Conservation (phyloP, 1,140 invertebrate genomes). For the Hylaeus volcanicus region DNA sequence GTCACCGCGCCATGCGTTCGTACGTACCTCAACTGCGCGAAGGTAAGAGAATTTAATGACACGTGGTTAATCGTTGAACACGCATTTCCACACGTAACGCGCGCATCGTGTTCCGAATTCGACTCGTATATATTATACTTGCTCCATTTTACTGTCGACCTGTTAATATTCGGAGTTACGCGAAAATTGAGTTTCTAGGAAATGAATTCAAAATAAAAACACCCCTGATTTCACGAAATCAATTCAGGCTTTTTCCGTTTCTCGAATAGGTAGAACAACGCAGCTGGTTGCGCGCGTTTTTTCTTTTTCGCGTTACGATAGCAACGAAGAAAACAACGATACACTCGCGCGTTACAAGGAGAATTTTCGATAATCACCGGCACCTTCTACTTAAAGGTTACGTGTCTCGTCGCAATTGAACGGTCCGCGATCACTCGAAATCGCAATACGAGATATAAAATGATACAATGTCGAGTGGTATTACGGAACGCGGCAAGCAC, state of each 20-base stretch:
- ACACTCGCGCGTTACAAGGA: neutral
- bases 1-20: neutral
- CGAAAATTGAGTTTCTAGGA: too few species aligned
- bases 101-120: too few species aligned
- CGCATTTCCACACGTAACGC: neutral
- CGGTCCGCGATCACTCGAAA: neutral
- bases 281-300: neutral
- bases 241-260: neutral
- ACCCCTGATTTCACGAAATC: neutral
- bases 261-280: neutral
- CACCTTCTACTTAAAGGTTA: neutral
- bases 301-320: slow-evolving; percentile 5
- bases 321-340: slow-evolving; percentile 22
- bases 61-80: slow-evolving; percentile 31
- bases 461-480: neutral
- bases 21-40: neutral
- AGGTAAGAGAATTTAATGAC: slow-evolving; percentile 25
- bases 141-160: neutral
- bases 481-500: neutral
- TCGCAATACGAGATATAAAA: neutral
- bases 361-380: neutral
- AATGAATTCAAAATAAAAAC: too few species aligned
- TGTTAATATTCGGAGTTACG: too few species aligned
- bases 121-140: neutral
- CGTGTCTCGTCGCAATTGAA: too few species aligned